phyloP scores from a whole-genome alignment of 2,888 invertebrate species.

The Acronicta alni region DNA sequence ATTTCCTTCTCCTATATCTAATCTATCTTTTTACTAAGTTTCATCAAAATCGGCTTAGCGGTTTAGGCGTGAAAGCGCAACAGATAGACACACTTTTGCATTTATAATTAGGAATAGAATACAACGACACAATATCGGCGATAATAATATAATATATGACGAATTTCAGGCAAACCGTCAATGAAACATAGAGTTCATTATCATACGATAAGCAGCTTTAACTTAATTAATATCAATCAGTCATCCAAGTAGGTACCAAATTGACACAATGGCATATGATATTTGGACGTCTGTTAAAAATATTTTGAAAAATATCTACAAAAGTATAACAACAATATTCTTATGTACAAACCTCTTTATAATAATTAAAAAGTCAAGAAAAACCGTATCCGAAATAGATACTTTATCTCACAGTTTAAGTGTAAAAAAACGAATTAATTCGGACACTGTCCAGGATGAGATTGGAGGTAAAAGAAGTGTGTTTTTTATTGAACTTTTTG shows the following conservation, averaged over 20 bases:
- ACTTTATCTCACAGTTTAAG: slow-evolving; percentile 63
- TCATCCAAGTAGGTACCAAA: background rate
- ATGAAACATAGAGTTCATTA: slow-evolving; percentile 28
- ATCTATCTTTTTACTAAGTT: too few species aligned
- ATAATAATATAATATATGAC: slow-evolving; percentile 8
- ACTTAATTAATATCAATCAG: slow-evolving; percentile 8
- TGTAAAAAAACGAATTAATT: slow-evolving; percentile 39
- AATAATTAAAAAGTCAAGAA: slow-evolving; percentile 31
- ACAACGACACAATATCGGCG: background rate
- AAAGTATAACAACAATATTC: slow-evolving; percentile 16
- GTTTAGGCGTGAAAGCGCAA: too few species aligned
- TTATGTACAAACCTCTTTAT: slow-evolving; percentile 24
- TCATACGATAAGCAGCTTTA: slow-evolving; percentile 31
- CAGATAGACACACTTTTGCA: too few species aligned
- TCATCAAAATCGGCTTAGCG: too few species aligned
- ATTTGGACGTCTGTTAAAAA: slow-evolving; percentile 16
- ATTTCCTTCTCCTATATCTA: too few species aligned
- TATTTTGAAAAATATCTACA: slow-evolving; percentile 18
- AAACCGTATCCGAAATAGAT: slow-evolving; percentile 38
- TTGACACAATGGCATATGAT: slow-evolving; percentile 20
- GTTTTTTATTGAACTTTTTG: slow-evolving; percentile 34
- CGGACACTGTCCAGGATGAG: slow-evolving; percentile 51
- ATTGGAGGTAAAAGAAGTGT: slow-evolving; percentile 12
- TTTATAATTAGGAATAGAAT: too few species aligned
- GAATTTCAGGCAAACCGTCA: slow-evolving; percentile 5